Percentiles rank a stretch among this genome's conserved stretches.
Conservation (phyloP, 2,888 invertebrate species). For the Neelides folsomi region DNA sequence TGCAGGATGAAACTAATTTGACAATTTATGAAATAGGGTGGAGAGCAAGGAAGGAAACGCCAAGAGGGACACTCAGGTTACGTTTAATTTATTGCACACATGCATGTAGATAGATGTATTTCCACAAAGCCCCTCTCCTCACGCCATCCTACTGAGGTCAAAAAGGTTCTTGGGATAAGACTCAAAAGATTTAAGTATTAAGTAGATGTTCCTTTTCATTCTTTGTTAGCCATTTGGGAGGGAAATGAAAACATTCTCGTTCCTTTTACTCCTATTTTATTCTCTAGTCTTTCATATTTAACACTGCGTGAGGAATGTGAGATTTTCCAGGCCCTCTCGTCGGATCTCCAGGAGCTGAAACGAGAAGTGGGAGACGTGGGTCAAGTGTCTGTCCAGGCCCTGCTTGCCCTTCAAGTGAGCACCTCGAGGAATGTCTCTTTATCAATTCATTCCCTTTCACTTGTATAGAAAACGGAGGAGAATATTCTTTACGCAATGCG, state of each 20-base stretch:
- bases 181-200: too few relatives aligned
- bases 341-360: conserved; percentile 8
- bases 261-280: too few relatives aligned
- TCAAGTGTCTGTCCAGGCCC: conserved; percentile 28
- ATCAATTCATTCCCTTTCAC: neutral
- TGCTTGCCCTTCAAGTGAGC: conserved; percentile 30
- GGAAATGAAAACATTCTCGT: neutral
- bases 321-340: neutral
- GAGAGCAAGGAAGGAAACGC: too few relatives aligned
- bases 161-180: too few relatives aligned
- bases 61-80: too few relatives aligned
- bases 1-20: too few relatives aligned
- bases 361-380: conserved; percentile 32
- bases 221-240: neutral
- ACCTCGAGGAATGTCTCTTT: neutral
- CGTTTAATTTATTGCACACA: too few relatives aligned
- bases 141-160: too few relatives aligned
- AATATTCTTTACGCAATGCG: conserved; percentile 33
- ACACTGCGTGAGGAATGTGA: neutral
- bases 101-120: too few relatives aligned
- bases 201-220: neutral
- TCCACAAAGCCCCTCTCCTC: too few relatives aligned
- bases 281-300: too few relatives aligned
- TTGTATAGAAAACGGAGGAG: conserved; percentile 29
- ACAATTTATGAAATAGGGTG: too few relatives aligned